phyloP scores from a whole-genome alignment of 2,888 invertebrate genomes.

The Drosophila mimica region DNA sequence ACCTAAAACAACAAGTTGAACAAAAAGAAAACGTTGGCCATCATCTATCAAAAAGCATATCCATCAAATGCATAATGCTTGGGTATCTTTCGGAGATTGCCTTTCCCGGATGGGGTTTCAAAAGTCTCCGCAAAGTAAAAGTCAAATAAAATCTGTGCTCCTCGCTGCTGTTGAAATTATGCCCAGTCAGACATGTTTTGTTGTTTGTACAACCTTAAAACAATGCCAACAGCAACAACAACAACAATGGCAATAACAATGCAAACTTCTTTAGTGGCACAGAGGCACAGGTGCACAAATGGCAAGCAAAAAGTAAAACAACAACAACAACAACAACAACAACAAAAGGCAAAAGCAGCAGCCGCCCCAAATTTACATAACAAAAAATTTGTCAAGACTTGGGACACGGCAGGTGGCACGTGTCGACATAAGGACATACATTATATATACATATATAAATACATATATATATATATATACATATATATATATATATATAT shows the following conservation, averaged over 20 bases:
- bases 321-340: conserved; percentile 8
- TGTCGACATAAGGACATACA: conserved; percentile 48
- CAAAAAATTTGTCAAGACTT: conserved; percentile 70
- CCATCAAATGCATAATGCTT: conserved; percentile 33
- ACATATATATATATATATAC: neutral
- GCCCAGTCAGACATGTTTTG: conserved; percentile 53
- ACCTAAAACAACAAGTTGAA: conserved; percentile 33
- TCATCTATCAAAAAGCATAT: conserved; percentile 34
- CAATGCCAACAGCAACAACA: conserved; percentile 44
- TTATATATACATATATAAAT: conserved; percentile 13
- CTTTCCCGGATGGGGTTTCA: conserved; percentile 27
- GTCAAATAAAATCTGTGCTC: conserved; percentile 59
- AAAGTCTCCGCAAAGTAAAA: conserved; percentile 52
- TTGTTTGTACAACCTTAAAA: conserved; percentile 58
- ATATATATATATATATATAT: conserved; percentile 2
- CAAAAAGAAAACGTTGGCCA: neutral
- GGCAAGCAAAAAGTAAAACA: conserved; percentile 52
- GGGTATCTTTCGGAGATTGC: conserved; percentile 33
- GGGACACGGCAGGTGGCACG: conserved; percentile 49
- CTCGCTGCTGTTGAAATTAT: conserved; percentile 43
- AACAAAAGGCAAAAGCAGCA: conserved; percentile 37
- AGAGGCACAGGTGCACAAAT: conserved; percentile 69
- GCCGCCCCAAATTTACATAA: conserved; percentile 66
- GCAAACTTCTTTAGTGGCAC: conserved; percentile 50
- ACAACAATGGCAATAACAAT: conserved; percentile 43